Base-by-base conservation (phyloP, 2,888 invertebrate species). In the Polydrusus pterygomalis region DNA sequence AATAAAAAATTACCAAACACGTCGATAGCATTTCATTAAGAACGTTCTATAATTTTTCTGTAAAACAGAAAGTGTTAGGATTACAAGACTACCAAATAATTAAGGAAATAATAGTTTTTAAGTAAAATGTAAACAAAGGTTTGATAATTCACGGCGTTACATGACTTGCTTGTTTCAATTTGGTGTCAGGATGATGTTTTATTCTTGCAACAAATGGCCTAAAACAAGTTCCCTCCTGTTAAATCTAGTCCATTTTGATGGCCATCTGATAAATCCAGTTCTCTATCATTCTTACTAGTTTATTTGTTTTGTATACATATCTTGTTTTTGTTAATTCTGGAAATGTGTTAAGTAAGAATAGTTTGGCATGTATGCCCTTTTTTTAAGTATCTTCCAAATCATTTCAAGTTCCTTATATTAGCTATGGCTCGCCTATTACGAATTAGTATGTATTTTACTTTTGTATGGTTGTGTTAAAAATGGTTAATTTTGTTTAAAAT, bases 161-260 rank as follows among this genome's bases (percentile, higher is more conserved):
- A 82, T 81, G 80, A 83, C 82, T 79, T 81, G 77, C 79, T 79
- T 79, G 78, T 72, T 78, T 75, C 45, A 64, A 70, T 70, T 70
- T 70, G 70, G 65, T 70, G 70, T 70, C 54, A 65, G 75, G 65
- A 70, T 65, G 70, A 74, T 43, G 43, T 75, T 77, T 77, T 78
- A 76, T 78, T 78, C 70, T 80, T 81, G 82, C 82, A 82, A 84
- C 83, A 83, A 84, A 87, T 87, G 87, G 87, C 87, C 87, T 87
- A 87, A 77, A 86, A 85, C 85, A 86, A 85, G 87, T 87, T 87
- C 88, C 88, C 87, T 87, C 88, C 88, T 87, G 79, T 84, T 81
- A 85, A 84, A 83, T 88, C 87, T 87, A 87, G 87, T 88, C 88
- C 86, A 87, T 83, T 80, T 62, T 72, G 47, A 79, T 83, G 82